A percentile compares a stretch with the other conserved stretches of the same genome.
Evolutionary conservation across 2,797 vertebrate genomes (phyloP).

Genomic region (Artibeus jamaicensis): DNA sequence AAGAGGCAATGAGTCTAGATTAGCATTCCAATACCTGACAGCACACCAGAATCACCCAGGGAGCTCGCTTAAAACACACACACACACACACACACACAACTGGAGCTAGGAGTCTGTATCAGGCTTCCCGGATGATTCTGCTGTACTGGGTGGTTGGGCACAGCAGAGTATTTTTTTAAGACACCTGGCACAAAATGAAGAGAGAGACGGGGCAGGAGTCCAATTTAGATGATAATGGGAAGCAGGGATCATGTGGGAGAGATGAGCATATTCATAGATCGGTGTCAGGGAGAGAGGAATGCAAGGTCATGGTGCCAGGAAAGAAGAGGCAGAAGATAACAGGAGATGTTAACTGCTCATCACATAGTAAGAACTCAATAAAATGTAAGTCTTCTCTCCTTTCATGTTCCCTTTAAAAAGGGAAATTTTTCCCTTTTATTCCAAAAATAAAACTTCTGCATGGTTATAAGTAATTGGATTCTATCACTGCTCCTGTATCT

Average conservation of each 20-base stretch:
- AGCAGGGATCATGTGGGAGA: not conserved
- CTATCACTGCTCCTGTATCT: not conserved
- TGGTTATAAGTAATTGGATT: not conserved
- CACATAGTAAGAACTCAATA: not conserved
- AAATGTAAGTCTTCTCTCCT: not conserved
- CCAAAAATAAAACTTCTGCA: conserved; percentile 1
- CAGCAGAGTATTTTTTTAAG: not conserved
- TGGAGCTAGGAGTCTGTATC: not conserved
- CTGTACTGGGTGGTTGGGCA: not conserved
- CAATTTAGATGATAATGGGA: not conserved
- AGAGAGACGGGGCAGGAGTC: not conserved
- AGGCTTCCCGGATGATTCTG: not conserved
- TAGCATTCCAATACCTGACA: not conserved
- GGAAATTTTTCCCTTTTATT: too few relatives aligned
- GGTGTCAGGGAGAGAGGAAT: not conserved
- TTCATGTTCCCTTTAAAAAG: not conserved
- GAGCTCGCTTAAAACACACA: not conserved
- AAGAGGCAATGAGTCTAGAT: not conserved
- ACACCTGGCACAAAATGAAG: not conserved
- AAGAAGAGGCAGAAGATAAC: not conserved
- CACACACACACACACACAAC: not conserved
- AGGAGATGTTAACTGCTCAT: not conserved
- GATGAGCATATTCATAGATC: fast-evolving
- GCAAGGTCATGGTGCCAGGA: not conserved
- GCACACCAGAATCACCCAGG: not conserved